These are phyloP conservation scores for Drosophila pseudotakahashii DNA, from an alignment of 2,888 invertebrate species.

Conservation along the genomic window DNA sequence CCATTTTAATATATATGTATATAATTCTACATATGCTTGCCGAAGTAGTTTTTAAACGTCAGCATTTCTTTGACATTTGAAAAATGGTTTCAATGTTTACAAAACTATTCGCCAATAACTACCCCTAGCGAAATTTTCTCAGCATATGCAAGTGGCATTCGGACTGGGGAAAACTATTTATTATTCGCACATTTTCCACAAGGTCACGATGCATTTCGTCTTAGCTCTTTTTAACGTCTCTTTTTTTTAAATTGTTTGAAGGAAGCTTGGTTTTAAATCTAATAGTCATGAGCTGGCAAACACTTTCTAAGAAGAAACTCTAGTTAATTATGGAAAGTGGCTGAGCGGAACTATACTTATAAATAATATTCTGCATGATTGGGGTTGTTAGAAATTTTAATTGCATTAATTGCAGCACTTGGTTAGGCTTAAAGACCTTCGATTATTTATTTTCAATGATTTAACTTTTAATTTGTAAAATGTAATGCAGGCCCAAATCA, in stretches of 20 bases:
- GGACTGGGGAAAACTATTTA: slow-evolving; percentile 50
- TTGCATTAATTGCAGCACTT: neutral
- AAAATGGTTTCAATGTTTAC: slow-evolving; percentile 1
- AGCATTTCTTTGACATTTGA: slow-evolving; percentile 3
- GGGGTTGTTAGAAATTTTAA: no score
- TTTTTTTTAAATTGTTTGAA: neutral
- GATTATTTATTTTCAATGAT: neutral
- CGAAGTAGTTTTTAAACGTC: neutral
- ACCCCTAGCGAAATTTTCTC: slow-evolving; percentile 12
- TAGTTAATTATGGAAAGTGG: neutral
- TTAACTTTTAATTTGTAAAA: neutral
- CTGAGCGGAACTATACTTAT: neutral
- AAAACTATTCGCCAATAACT: neutral
- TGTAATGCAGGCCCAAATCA: neutral
- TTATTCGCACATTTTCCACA: slow-evolving; percentile 45
- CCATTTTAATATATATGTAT: no score
- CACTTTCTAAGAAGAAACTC: neutral
- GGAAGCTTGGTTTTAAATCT: neutral
- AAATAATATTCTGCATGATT: neutral
- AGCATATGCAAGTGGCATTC: slow-evolving; percentile 56
- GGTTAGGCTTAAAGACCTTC: neutral
- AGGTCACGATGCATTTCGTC: slow-evolving; percentile 45
- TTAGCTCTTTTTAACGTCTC: slow-evolving; percentile 10
- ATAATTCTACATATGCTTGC: neutral
- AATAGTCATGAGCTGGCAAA: neutral